Conservation (phyloP, 2,113 vertebrate species). For the Mustela nigripes region DNA sequence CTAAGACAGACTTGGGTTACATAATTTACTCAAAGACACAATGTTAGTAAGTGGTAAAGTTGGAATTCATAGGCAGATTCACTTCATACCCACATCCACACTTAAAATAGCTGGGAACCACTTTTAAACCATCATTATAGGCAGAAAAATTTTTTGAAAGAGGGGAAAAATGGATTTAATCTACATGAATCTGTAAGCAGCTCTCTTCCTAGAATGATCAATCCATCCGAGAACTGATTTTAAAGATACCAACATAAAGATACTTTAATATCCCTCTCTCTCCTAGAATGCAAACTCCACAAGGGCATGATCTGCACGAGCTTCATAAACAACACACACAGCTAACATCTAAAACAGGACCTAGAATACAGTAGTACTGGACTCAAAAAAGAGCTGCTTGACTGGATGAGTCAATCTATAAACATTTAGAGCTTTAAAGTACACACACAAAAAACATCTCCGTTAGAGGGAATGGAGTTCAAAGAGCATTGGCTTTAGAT, state of each 20-base stretch:
- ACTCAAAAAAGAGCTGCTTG: neutral
- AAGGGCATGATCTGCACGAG: neutral
- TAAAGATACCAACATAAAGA: neutral
- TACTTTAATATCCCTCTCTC: neutral
- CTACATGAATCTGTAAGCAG: constrained; percentile 37
- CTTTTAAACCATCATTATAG: constrained; percentile 35
- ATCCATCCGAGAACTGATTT: neutral
- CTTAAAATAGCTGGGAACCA: neutral
- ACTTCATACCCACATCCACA: neutral
- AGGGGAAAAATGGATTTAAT: neutral
- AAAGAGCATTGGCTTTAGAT: neutral
- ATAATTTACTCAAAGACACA: neutral
- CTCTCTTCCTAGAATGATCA: constrained; percentile 36
- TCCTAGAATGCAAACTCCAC: neutral
- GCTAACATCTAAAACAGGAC: neutral
- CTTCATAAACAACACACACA: neutral
- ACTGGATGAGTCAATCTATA: neutral
- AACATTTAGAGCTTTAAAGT: neutral
- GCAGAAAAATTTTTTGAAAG: neutral
- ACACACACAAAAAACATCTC: neutral
- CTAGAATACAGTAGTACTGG: neutral
- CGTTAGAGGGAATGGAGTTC: neutral
- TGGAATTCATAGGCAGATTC: neutral
- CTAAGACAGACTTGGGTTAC: neutral
- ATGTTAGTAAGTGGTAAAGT: neutral